Evolutionary conservation across 2,888 invertebrate species (phyloP).

Genomic region (Troides oblongomaculatus): DNA sequence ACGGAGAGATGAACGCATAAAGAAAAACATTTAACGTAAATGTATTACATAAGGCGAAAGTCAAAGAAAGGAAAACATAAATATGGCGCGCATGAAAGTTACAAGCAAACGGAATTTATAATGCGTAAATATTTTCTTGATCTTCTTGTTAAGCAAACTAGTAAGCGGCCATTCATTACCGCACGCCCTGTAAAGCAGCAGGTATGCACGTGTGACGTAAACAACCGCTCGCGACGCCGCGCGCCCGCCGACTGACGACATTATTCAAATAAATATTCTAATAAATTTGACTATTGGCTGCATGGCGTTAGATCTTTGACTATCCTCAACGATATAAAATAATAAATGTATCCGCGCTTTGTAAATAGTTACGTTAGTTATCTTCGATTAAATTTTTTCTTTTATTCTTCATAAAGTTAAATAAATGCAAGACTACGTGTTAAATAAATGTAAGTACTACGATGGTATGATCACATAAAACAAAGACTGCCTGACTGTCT

Average conservation of each 20-base stretch:
- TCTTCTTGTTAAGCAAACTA: background rate
- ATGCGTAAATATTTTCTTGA: background rate
- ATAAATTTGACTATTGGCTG: no score
- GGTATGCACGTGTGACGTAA: background rate
- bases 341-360: no score
- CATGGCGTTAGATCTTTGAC: no score
- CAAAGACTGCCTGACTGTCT: no score
- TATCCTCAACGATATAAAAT: no score
- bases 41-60: conserved; percentile 35
- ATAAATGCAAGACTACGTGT: no score
- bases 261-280: no score
- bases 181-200: background rate
- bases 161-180: background rate
- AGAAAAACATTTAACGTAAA: conserved; percentile 32
- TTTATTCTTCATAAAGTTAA: no score
- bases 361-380: no score
- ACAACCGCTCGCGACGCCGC: background rate
- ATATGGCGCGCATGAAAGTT: conserved; percentile 31
- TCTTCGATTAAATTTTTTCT: no score
- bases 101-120: conserved; percentile 18
- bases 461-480: no score
- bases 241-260: background rate
- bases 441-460: no score
- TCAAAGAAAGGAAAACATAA: conserved; percentile 30
- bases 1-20: conserved; percentile 10